Base-by-base conservation (phyloP, 2,797 vertebrate species). In the Erpetoichthys calabaricus region DNA sequence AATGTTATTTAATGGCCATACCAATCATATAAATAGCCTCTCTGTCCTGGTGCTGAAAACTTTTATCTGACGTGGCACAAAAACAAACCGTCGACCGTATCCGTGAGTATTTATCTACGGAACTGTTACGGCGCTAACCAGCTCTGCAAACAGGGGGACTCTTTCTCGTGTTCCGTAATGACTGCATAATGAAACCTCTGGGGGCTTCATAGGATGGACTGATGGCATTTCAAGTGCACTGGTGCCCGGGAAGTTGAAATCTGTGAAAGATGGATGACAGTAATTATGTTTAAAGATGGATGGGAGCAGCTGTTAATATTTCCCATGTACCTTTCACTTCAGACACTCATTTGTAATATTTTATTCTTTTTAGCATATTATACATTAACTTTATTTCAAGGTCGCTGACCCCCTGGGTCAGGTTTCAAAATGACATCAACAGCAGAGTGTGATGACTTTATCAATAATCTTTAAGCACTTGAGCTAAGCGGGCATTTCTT, bases 191-290 rank as follows among this genome's bases (percentile, higher is more conserved):
- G 52, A 66, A 66, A 62, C 72, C 44, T 60, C 56, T 63, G 44
- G 45, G 57, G 61, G 68, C 45, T 63, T 70, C 3, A 55, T 62
- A 10, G 47, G 66, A 57, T 58, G 56, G 5, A 60, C 49, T 9
- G 56, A 60, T 49, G 64, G 63, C 67, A 70, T 69, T 42, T 53
- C 69, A 68, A 73, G 68, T 59, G 1, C 66, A 56, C 58, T 66
- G 70, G 58, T 25, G 58, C 52, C 9, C 68, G 68, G 68, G 66
- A 66, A 2, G 0, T n/a, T 56, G 62, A n/a, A 42, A 9, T 58
- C 61, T 71, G 66, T 65, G 63, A 77, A 71, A 71, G 64, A 68
- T 66, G 56, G 59, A 69, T 76, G 64, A 69, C 63, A 63, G 61
- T 63, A 70, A 71, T 71, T 71, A 70, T 59, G 56, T 57, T 62